These are phyloP conservation scores for Alectura lathami DNA, from an alignment of 2,113 vertebrate genomes.

Conservation along the genomic window DNA sequence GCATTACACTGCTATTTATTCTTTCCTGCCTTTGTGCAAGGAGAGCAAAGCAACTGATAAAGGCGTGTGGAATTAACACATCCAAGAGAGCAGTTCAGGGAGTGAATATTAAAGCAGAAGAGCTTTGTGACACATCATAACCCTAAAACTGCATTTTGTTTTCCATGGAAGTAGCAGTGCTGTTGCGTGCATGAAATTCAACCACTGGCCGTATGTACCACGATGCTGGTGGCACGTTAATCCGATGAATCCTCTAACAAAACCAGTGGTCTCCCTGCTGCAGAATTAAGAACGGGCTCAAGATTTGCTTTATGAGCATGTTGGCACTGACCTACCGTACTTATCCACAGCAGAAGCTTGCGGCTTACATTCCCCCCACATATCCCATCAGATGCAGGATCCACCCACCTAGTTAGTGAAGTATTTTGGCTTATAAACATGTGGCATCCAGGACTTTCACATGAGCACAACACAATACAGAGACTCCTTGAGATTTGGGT, in stretches of 20 bases:
- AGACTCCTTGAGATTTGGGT: not conserved
- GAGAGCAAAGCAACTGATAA: conserved; percentile 42
- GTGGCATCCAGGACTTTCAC: not conserved
- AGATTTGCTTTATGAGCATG: not conserved
- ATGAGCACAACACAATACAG: not conserved
- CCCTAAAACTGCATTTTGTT: conserved; percentile 30
- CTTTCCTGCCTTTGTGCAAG: conserved; percentile 26
- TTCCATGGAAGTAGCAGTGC: not conserved
- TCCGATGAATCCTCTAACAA: not conserved
- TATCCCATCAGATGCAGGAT: not conserved
- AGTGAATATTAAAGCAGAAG: conserved; percentile 49
- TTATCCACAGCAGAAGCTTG: not conserved
- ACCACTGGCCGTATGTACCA: not conserved
- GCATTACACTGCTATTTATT: conserved; percentile 50
- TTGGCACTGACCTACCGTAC: not conserved
- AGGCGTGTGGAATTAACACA: conserved; percentile 54
- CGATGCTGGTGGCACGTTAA: not conserved
- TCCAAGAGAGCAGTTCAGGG: conserved; percentile 48
- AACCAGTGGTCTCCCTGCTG: not conserved
- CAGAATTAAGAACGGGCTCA: not conserved
- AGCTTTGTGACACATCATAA: not conserved
- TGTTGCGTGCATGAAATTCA: not conserved
- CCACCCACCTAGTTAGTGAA: not conserved
- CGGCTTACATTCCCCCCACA: not conserved
- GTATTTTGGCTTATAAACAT: not conserved